Evolutionary conservation across 2,113 vertebrate genomes (phyloP), one percentile per base, ranked within the genome.

Genomic region (Bujurquina vittata): DNA sequence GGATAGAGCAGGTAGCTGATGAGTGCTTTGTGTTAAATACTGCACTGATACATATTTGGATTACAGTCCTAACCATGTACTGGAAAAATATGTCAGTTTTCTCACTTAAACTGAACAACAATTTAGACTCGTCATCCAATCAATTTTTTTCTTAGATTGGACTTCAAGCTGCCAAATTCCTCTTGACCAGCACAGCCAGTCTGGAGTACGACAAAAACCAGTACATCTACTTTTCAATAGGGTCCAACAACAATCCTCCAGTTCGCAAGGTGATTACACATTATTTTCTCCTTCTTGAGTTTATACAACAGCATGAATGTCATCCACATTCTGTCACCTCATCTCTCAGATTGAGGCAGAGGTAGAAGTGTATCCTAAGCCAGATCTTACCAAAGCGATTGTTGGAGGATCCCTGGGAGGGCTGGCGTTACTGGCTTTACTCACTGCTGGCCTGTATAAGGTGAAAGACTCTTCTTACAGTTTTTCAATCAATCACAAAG

Each of bases 331-430:
- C 1, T 75, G 1, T 65, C 5, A 12, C 8, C 10, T 22, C 20
- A 26, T 11, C 1, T 65, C 59, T 83, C 75, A 97, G 97, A 89
- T 91, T 57, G 90, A 89, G 52, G 94, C 91, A 0, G 87, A 91
- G 11, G 89, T 97, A 7, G 96, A 97, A 75, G 89, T 96, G 10
- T 91, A 89, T 78, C 54, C 91, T 31, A 78, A 91, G 18, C 89
- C 90, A 2, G 62, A 95, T 15, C 93, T 95, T 4, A 81, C 95
- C 10, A 95, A 93, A 79, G 91, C 95, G 14, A 86, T 96, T 0
- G 79, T 94, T 1, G 96, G 97, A 59, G 96, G 96, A 75, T 92
- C 77, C 0, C 22, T 95, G 29, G 97, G 96, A 40, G 97, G 96
- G 0, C 63, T 97, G 54, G 55, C 93, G 40, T 78, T 10, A 37